Evolutionary conservation across 2,797 vertebrate species (phyloP).

Genomic region (Acipenser transmontanus): DNA sequence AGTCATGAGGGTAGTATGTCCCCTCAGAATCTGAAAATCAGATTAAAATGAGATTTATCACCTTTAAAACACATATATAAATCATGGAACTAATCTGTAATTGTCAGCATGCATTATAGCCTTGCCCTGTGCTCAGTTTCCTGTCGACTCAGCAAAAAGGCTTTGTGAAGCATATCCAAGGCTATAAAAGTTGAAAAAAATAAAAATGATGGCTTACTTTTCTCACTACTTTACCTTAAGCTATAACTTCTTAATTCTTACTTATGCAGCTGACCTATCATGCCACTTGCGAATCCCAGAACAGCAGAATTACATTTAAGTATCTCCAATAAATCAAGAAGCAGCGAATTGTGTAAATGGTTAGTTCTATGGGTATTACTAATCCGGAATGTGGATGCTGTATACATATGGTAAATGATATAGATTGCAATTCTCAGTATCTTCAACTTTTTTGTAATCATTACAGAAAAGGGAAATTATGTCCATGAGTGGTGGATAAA

Average conservation of each 20-base stretch:
- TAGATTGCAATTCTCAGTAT: no score
- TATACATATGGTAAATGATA: no score
- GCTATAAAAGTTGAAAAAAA: constrained; percentile 6
- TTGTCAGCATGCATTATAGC: constrained; percentile 7
- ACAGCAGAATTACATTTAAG: neutral
- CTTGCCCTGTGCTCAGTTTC: neutral
- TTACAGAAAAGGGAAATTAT: no score
- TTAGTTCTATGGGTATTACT: no score
- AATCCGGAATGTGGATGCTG: no score
- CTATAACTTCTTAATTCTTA: neutral
- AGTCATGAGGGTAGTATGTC: neutral
- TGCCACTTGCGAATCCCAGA: neutral
- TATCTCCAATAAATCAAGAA: no score
- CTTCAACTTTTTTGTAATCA: no score
- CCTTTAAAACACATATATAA: constrained; percentile 5
- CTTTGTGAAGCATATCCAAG: constrained; percentile 9
- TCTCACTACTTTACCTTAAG: neutral
- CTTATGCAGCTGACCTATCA: neutral
- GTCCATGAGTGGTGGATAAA: no score
- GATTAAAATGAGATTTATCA: constrained; percentile 6
- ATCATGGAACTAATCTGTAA: constrained; percentile 1
- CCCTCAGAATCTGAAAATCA: constrained; percentile 1
- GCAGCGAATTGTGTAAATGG: no score
- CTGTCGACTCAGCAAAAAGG: constrained; percentile 5
- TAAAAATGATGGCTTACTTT: neutral